Evolutionary conservation across 1,140 invertebrate species (phyloP).

Genomic region (Drosophila kepulauana): DNA sequence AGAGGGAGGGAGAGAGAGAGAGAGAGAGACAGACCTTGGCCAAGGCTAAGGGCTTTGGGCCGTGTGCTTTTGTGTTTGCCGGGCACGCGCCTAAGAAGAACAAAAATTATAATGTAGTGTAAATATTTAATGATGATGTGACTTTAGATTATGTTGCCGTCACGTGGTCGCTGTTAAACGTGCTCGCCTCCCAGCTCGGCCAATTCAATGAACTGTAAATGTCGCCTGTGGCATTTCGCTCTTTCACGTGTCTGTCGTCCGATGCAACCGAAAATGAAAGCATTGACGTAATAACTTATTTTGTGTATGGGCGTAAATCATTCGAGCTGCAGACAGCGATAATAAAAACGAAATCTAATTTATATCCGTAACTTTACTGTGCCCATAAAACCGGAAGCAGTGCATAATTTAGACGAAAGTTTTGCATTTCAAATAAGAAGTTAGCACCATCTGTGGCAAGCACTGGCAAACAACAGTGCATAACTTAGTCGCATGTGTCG

Average conservation of each 20-base stretch:
- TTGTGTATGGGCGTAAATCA: slow-evolving; percentile 18
- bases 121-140: slow-evolving; percentile 83
- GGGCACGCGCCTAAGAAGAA: slow-evolving; percentile 59
- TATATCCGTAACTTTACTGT: slow-evolving; percentile 4
- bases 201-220: slow-evolving; percentile 76
- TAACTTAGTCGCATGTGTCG: neutral
- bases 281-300: slow-evolving; percentile 31
- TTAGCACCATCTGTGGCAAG: slow-evolving; percentile 12
- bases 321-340: slow-evolving; percentile 33
- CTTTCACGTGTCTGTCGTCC: slow-evolving; percentile 17
- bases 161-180: slow-evolving; percentile 77
- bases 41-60: slow-evolving; percentile 1
- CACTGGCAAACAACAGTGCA: neutral
- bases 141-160: slow-evolving; percentile 74
- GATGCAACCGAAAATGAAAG: slow-evolving; percentile 13
- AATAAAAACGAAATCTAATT: slow-evolving; percentile 35
- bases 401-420: slow-evolving; percentile 19
- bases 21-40: slow-evolving; percentile 5
- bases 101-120: slow-evolving; percentile 81
- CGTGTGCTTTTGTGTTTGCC: slow-evolving; percentile 40
- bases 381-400: neutral
- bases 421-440: slow-evolving; percentile 13
- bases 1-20: neutral
- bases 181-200: slow-evolving; percentile 51
- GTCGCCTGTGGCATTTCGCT: slow-evolving; percentile 34